Percentiles rank a stretch among this genome's conserved stretches.
phyloP scores from a whole-genome alignment of 2,113 vertebrate species.

The Microtus montanus region DNA sequence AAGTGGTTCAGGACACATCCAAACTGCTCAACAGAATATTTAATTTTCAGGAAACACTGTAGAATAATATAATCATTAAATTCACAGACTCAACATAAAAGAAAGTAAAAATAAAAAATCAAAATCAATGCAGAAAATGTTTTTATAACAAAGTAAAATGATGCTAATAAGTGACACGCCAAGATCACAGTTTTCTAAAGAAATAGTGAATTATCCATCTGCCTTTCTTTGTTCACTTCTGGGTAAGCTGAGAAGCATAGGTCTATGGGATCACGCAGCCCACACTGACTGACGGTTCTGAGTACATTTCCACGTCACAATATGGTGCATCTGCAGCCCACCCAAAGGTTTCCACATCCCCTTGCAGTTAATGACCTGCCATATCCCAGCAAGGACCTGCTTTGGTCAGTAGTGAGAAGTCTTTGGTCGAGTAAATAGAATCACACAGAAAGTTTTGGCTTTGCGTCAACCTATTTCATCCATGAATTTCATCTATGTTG shows the following conservation, averaged over 20 bases:
- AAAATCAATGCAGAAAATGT: neutral
- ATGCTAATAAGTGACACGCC: rapidly evolving
- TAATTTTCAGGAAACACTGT: conserved; percentile 5
- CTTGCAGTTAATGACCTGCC: neutral
- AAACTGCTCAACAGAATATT: conserved; percentile 15
- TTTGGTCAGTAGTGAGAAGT: neutral
- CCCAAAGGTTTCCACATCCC: neutral
- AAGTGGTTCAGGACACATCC: neutral
- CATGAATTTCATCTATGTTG: rapidly evolving
- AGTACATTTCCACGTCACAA: neutral
- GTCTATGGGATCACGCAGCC: rapidly evolving
- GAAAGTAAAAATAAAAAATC: conserved; percentile 20
- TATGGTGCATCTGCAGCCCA: neutral
- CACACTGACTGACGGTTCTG: rapidly evolving
- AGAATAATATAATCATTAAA: neutral
- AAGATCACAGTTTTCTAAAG: conserved; percentile 49
- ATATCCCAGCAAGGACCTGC: neutral
- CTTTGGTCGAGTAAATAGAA: neutral
- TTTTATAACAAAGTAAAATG: neutral
- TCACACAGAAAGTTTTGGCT: rapidly evolving
- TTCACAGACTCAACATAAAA: neutral
- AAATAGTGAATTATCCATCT: neutral
- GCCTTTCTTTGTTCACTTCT: too few species aligned
- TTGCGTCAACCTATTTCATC: neutral
- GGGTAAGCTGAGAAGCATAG: rapidly evolving